These are phyloP conservation scores for Empidonax alnorum DNA, from an alignment of 2,113 vertebrate genomes.

Conservation along the genomic window DNA sequence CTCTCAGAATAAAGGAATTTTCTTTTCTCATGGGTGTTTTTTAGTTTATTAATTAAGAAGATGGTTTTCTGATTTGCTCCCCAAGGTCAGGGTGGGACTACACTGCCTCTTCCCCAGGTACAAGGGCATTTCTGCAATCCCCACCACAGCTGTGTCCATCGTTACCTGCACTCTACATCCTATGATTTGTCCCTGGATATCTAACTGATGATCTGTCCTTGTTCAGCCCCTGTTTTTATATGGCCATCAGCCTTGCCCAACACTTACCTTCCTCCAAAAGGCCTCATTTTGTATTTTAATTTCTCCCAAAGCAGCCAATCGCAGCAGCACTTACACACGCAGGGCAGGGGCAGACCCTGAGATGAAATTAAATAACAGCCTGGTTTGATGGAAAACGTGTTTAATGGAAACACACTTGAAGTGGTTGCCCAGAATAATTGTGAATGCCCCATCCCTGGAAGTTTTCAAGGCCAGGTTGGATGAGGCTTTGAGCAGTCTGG, in stretches of 20 bases:
- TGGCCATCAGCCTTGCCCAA: background rate
- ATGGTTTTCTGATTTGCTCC: conserved; percentile 1
- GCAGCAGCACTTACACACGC: background rate
- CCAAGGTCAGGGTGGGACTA: background rate
- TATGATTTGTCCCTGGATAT: background rate
- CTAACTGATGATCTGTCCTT: background rate
- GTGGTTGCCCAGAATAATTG: background rate
- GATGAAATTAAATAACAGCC: background rate
- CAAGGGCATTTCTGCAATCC: background rate
- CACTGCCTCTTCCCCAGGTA: background rate
- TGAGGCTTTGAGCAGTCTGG: background rate
- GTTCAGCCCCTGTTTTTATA: background rate
- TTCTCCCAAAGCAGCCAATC: background rate
- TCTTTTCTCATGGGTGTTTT: conserved; percentile 67
- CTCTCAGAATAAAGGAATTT: conserved; percentile 72
- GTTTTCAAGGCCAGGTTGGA: background rate
- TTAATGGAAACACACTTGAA: background rate
- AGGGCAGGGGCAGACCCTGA: background rate
- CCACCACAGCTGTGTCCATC: background rate
- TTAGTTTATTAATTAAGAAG: conserved; percentile 63
- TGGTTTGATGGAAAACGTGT: background rate
- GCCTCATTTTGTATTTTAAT: background rate
- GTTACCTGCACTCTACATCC: background rate
- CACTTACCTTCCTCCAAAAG: background rate
- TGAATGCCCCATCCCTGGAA: background rate